Evolutionary conservation across 2,888 invertebrate species (phyloP).

Genomic region (Drosophila tripunctata): DNA sequence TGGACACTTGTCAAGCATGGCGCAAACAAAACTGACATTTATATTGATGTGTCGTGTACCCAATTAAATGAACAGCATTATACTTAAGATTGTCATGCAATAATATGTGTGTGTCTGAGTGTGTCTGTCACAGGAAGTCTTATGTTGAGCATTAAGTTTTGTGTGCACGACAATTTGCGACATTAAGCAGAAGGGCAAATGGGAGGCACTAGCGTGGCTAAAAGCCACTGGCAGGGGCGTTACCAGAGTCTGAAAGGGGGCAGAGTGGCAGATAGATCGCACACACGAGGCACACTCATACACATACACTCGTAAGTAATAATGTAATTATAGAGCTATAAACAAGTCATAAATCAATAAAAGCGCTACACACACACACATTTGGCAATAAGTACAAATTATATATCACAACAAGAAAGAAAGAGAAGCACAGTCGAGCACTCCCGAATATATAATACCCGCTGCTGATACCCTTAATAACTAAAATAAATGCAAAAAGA

Average conservation of each 20-base stretch:
- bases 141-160: constrained; percentile 57
- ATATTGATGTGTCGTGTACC: constrained; percentile 63
- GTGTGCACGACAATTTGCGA: constrained; percentile 60
- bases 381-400: constrained; percentile 37
- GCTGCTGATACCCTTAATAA: too few species aligned
- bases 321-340: constrained; percentile 74
- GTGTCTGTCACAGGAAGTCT: constrained; percentile 43
- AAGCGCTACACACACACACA: constrained; percentile 25
- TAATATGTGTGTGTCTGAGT: background rate
- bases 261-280: constrained; percentile 5
- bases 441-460: too few species aligned
- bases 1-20: constrained; percentile 48
- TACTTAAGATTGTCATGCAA: constrained; percentile 12
- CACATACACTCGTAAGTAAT: constrained; percentile 54
- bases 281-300: constrained; percentile 25
- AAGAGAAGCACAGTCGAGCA: too few species aligned
- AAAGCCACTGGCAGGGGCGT: too few species aligned
- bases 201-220: too few species aligned
- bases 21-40: constrained; percentile 55
- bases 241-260: too few species aligned
- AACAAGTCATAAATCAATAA: constrained; percentile 76
- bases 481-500: constrained; percentile 4
- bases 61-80: constrained; percentile 48
- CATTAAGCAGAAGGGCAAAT: background rate
- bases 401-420: constrained; percentile 25